Evolutionary conservation across 2,888 invertebrate genomes (phyloP).

Genomic region (Gymnocheta viridis): DNA sequence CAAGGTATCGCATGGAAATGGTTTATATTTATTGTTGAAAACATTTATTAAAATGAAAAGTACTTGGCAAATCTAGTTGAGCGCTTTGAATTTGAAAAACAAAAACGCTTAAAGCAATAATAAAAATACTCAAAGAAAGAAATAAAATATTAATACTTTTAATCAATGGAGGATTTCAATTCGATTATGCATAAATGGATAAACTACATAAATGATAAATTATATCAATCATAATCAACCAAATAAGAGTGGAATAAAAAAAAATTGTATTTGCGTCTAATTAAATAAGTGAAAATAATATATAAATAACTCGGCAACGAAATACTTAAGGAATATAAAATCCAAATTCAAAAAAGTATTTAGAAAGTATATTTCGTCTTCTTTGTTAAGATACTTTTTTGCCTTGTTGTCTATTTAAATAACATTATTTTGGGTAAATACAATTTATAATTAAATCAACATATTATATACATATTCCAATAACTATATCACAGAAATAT

Average conservation of each 20-base stretch:
- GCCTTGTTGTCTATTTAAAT: not conserved
- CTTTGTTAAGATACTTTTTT: not conserved
- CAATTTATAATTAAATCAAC: not conserved
- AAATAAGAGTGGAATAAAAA: not conserved
- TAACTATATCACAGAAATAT: not conserved
- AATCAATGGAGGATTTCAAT: not conserved
- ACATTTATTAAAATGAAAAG: not conserved
- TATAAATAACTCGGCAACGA: not conserved
- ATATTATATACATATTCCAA: not conserved
- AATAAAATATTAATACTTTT: not conserved
- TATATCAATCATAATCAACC: not conserved
- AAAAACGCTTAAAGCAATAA: conserved; percentile 29
- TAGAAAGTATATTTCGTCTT: not conserved
- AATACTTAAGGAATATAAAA: not conserved
- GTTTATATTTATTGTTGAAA: not conserved
- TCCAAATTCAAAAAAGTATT: not conserved
- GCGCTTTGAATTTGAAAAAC: conserved; percentile 1
- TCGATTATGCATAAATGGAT: not conserved
- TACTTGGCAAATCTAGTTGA: not conserved
- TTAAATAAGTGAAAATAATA: not conserved
- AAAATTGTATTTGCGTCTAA: not conserved
- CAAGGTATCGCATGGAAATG: conserved; percentile 2
- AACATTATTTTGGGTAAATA: not conserved
- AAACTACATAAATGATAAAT: not conserved
- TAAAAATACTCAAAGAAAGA: not conserved